Conservation (phyloP, 2,113 vertebrate species). For the Calcarius ornatus region DNA sequence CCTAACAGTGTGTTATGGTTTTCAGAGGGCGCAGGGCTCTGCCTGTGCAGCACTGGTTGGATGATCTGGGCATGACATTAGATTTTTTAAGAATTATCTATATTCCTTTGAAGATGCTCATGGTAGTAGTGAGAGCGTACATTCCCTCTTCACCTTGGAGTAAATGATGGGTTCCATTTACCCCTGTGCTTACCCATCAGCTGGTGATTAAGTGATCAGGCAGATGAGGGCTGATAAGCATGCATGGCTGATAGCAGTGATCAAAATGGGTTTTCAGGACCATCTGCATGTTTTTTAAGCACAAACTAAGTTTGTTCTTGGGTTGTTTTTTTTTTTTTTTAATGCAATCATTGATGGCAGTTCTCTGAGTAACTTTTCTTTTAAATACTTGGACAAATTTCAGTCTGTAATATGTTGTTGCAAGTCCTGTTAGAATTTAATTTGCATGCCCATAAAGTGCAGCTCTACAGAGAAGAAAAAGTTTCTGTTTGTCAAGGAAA, state of each 20-base stretch:
- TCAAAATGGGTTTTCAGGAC: not conserved
- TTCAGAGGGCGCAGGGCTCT: not conserved
- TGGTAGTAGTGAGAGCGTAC: not conserved
- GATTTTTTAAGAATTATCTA: not conserved
- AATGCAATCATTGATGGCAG: not conserved
- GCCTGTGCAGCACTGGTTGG: not conserved
- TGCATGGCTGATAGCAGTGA: not conserved
- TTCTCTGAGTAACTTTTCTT: not conserved
- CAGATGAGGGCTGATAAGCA: not conserved
- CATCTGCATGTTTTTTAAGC: not conserved
- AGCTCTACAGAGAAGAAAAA: not conserved
- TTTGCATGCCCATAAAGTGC: not conserved
- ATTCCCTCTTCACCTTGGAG: not conserved
- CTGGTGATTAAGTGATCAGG: not conserved
- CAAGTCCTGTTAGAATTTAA: not conserved
- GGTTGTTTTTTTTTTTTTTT: not conserved
- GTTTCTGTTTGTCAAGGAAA: not conserved
- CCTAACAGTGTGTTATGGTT: accelerated
- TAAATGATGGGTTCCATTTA: not conserved
- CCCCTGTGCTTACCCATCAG: not conserved
- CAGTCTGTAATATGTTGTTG: not conserved
- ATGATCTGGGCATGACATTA: not conserved
- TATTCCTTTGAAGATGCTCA: not conserved
- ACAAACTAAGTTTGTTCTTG: not conserved
- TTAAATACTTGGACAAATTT: not conserved